A percentile compares a stretch with the other conserved stretches of the same genome.
These are phyloP conservation scores for Conus betulinus DNA, from an alignment of 1,140 invertebrate species.

Conservation along the genomic window DNA sequence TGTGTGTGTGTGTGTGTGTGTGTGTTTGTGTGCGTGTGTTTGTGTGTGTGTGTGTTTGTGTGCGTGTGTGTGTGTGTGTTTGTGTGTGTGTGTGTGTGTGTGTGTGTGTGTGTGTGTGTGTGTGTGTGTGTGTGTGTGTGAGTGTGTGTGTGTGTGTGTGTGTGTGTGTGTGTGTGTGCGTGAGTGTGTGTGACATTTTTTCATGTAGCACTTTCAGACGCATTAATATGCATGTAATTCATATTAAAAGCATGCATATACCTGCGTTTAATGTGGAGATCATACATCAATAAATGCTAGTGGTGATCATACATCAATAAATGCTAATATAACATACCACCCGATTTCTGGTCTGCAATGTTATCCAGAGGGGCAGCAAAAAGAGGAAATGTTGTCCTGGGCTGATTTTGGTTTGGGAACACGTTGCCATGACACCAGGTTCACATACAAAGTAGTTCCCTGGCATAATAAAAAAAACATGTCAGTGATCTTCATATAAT, in stretches of 20 bases:
- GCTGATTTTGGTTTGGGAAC: slow-evolving; percentile 59
- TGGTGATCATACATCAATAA: too few species aligned
- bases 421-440: slow-evolving; percentile 62
- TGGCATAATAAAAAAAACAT: background rate
- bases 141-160: too few species aligned
- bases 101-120: background rate
- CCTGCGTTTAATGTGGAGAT: too few species aligned
- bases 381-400: slow-evolving; percentile 62
- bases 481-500: too few species aligned
- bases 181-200: background rate
- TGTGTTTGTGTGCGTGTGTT: too few species aligned
- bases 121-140: background rate
- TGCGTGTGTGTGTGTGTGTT: too few species aligned
- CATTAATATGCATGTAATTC: background rate
- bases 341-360: slow-evolving; percentile 46
- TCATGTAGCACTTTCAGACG: too few species aligned
- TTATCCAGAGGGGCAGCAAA: slow-evolving; percentile 51
- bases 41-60: too few species aligned
- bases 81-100: background rate
- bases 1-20: too few species aligned
- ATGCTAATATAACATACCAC: slow-evolving; percentile 25
- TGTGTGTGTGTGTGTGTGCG: background rate
- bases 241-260: too few species aligned
- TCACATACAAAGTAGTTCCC: slow-evolving; percentile 58
- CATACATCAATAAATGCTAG: too few species aligned